These are phyloP conservation scores for Megalopta genalis DNA, from an alignment of 1,140 invertebrate species.

Conservation along the genomic window DNA sequence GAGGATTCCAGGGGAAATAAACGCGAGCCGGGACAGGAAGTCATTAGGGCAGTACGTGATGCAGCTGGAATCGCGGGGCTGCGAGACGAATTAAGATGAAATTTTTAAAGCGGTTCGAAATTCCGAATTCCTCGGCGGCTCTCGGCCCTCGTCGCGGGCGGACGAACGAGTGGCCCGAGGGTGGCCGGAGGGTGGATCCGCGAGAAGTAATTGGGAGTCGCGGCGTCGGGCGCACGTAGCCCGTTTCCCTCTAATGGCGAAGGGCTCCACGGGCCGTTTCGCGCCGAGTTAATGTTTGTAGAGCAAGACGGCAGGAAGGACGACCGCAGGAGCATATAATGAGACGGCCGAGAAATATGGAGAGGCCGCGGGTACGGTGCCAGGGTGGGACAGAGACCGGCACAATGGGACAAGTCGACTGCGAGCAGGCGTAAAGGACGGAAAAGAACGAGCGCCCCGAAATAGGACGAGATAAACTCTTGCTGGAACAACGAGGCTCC, in stretches of 20 bases:
- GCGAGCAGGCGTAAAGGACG: not conserved
- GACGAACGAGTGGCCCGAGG: not conserved
- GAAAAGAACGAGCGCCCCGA: not conserved
- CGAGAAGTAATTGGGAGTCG: slow-evolving; percentile 19
- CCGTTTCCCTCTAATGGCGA: slow-evolving; percentile 5
- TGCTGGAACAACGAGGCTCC: not conserved
- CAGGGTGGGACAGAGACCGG: no score
- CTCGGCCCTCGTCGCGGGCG: not conserved
- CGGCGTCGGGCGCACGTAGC: not conserved
- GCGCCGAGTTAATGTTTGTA: slow-evolving; percentile 8
- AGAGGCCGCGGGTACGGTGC: not conserved
- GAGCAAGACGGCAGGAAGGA: slow-evolving; percentile 26
- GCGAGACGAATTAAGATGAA: slow-evolving; percentile 14
- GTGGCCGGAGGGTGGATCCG: not conserved
- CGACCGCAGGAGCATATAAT: slow-evolving; percentile 26
- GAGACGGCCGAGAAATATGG: slow-evolving; percentile 25
- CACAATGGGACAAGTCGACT: no score
- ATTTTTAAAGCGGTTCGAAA: slow-evolving; percentile 17
- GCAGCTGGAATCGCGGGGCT: not conserved
- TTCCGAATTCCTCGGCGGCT: slow-evolving; percentile 1
- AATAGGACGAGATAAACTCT: not conserved
- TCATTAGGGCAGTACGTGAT: slow-evolving; percentile 41
- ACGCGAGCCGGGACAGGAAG: slow-evolving; percentile 23
- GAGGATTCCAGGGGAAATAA: slow-evolving; percentile 27
- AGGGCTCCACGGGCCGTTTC: not conserved